phyloP scores from a whole-genome alignment of 2,797 vertebrate genomes.

The Trematomus bernacchii region DNA sequence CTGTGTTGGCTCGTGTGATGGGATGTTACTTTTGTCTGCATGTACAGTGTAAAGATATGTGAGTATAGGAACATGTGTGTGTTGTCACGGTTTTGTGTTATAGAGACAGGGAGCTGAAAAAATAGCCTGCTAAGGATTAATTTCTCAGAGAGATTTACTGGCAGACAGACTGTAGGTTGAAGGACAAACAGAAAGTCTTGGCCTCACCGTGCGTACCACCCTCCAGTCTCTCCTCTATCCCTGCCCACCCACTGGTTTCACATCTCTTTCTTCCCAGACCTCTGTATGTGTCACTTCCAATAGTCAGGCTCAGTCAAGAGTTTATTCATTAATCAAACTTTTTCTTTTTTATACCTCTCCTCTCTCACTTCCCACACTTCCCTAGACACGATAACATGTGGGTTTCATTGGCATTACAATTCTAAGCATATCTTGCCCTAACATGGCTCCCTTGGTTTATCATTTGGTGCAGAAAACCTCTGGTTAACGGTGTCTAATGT shows the following conservation, averaged over 20 bases:
- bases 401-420: constrained; percentile 9
- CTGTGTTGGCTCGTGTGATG: constrained; percentile 56
- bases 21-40: constrained; percentile 59
- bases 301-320: constrained; percentile 26
- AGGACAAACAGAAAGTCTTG: constrained; percentile 27
- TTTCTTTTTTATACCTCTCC: background rate
- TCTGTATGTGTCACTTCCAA: constrained; percentile 63
- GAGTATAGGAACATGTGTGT: constrained; percentile 26
- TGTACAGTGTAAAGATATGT: constrained; percentile 36
- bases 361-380: constrained; percentile 14
- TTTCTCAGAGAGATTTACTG: constrained; percentile 28
- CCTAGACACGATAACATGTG: constrained; percentile 12
- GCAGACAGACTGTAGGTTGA: constrained; percentile 26
- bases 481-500: background rate
- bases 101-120: constrained; percentile 47
- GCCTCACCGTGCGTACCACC: constrained; percentile 36
- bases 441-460: background rate
- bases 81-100: constrained; percentile 38
- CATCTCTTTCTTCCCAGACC: constrained; percentile 37
- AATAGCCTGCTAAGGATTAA: constrained; percentile 42
- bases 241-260: constrained; percentile 44
- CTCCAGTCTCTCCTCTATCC: constrained; percentile 57
- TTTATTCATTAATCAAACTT: constrained; percentile 68
- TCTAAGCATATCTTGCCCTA: background rate
- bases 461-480: background rate